Base-by-base conservation (phyloP, 2,888 invertebrate species). In the Thumatha senex region DNA sequence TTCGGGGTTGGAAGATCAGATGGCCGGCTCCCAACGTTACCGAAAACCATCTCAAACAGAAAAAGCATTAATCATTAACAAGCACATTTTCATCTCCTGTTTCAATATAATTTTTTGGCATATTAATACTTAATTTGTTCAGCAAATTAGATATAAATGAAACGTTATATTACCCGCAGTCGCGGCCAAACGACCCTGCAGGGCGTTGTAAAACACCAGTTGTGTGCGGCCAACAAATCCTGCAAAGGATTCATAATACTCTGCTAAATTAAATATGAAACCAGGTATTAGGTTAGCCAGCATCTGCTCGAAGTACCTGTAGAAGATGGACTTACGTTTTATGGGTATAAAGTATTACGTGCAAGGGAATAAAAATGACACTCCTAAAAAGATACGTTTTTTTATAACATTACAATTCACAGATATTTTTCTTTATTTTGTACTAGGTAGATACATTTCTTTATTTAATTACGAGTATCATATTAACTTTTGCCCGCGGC, bases 71-170 rank as follows among this genome's bases (percentile, higher is more conserved):
- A 15, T 15, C 14, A 30, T 45, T 45, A 11, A 35, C n/a, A 12
- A 9, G 15, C 12, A 39, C 31, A 33, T 18, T 29, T 7, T 18
- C 31, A 15, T 31, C 33, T 9, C 15, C 12, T 35, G 24, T 11
- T 36, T 38, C 29, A 13, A 30, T 38, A n/a, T n/a, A 36, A 33
- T 36, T 41, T 49, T 49, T 38, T n/a, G 5, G 5, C 9, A 13
- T 41, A 71, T 77, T 67, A 74, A 75, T 76, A 66, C 61, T 67
- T 74, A 70, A 76, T 72, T 47, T 54, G 39, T 40, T 33, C 57
- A 54, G 54, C 62, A 76, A 80, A 80, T 82, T 79, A 79, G 78
- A 75, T 70, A 75, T 77, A 78, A 82, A 83, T 80, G 78, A 78
- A 80, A 77, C 70, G 74, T 65, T 67, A 67, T 74, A 80, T 72